Conservation (phyloP, 2,797 vertebrate genomes). For the Champsocephalus gunnari region DNA sequence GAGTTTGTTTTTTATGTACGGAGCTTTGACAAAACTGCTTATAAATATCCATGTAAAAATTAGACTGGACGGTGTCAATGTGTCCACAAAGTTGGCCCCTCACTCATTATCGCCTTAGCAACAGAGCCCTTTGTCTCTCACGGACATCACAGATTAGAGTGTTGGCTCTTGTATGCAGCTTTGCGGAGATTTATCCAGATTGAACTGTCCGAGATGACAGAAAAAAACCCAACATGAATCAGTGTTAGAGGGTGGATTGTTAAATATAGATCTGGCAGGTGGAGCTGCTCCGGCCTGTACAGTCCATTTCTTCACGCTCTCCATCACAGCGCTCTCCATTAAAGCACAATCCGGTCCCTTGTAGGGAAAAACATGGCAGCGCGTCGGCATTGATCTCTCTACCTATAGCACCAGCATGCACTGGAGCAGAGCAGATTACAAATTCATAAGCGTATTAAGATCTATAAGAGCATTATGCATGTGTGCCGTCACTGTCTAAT, state of each 20-base stretch:
- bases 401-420: slow-evolving; percentile 69
- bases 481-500: slow-evolving; percentile 70
- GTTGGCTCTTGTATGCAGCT: slow-evolving; percentile 69
- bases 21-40: slow-evolving; percentile 17
- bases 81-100: slow-evolving; percentile 46
- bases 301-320: slow-evolving; percentile 46
- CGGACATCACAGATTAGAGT: slow-evolving; percentile 74
- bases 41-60: slow-evolving; percentile 42
- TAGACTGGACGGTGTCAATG: slow-evolving; percentile 26
- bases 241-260: slow-evolving; percentile 26
- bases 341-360: slow-evolving; percentile 67
- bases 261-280: slow-evolving; percentile 48
- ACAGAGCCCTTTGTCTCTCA: slow-evolving; percentile 64
- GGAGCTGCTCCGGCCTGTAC: slow-evolving; percentile 40
- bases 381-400: slow-evolving; percentile 69
- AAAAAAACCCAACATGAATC: slow-evolving; percentile 23
- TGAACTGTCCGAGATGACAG: slow-evolving; percentile 55
- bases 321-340: slow-evolving; percentile 55
- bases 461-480: slow-evolving; percentile 82
- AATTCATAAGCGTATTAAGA: slow-evolving; percentile 83
- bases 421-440: slow-evolving; percentile 77
- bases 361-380: slow-evolving; percentile 30
- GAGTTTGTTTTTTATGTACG: slow-evolving; percentile 17
- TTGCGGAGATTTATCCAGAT: slow-evolving; percentile 63
- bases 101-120: slow-evolving; percentile 69